phyloP scores from a whole-genome alignment of 2,888 invertebrate genomes.

The Aporophyla nigra region DNA sequence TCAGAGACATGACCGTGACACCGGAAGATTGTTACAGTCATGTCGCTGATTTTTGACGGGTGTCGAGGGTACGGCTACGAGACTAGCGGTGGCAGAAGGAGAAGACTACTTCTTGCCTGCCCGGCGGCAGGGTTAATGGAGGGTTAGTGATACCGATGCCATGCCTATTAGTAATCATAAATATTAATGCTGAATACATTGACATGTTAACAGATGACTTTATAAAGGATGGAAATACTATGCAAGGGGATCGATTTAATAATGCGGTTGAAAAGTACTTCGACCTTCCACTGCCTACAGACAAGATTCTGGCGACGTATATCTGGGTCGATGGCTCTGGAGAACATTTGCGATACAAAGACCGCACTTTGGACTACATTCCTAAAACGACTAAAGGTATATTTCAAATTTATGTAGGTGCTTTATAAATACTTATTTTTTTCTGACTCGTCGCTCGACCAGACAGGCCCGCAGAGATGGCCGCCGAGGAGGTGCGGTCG shows the following conservation, averaged over 20 bases:
- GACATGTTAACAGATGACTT: slow-evolving; percentile 22
- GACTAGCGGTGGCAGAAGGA: too few species aligned
- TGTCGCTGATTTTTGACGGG: too few species aligned
- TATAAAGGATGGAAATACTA: neutral
- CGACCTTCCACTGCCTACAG: slow-evolving; percentile 94
- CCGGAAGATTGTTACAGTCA: too few species aligned
- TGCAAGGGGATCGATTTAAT: slow-evolving; percentile 78
- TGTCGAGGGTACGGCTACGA: too few species aligned
- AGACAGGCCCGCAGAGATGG: neutral
- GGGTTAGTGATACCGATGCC: too few species aligned
- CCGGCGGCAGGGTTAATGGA: too few species aligned
- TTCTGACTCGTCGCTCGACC: neutral
- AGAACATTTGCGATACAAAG: slow-evolving; percentile 96
- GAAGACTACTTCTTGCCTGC: too few species aligned
- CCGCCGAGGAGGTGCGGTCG: neutral
- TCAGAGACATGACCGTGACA: too few species aligned
- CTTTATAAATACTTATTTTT: neutral
- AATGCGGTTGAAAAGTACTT: slow-evolving; percentile 93
- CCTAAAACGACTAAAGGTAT: slow-evolving; percentile 93
- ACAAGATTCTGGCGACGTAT: slow-evolving; percentile 96
- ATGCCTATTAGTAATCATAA: neutral
- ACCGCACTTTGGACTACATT: slow-evolving; percentile 95
- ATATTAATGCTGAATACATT: neutral
- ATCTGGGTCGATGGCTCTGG: slow-evolving; percentile 98
- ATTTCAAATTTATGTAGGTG: neutral